Percentiles rank a stretch among this genome's conserved stretches.
phyloP scores from a whole-genome alignment of 2,113 vertebrate species.

The Camelus dromedarius region DNA sequence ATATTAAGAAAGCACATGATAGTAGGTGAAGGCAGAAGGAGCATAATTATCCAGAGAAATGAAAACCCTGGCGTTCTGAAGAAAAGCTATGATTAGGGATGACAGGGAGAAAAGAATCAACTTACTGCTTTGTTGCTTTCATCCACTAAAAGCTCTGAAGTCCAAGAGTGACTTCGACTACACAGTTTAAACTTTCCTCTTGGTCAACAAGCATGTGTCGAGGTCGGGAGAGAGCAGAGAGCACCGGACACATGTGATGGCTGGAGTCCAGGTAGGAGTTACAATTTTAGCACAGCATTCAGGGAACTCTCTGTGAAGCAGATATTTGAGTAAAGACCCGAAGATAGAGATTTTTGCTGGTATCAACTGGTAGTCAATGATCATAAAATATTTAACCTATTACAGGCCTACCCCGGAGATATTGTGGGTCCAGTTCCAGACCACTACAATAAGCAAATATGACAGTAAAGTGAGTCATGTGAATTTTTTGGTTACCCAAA shows the following conservation, averaged over 20 bases:
- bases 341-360: background rate
- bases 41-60: background rate
- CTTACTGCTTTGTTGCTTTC: background rate
- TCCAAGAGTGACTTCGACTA: background rate
- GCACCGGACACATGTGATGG: accelerated
- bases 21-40: background rate
- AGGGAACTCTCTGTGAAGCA: background rate
- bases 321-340: background rate
- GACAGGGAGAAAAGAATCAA: background rate
- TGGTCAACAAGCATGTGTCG: background rate
- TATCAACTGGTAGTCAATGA: background rate
- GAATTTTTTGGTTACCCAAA: background rate
- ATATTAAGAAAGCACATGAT: background rate
- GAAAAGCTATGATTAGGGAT: background rate
- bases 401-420: background rate
- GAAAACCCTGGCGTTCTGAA: background rate
- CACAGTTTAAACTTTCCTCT: background rate
- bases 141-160: background rate
- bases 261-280: background rate
- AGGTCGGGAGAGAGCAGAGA: background rate
- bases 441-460: background rate
- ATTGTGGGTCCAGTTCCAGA: background rate
- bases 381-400: background rate
- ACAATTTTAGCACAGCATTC: background rate
- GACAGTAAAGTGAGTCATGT: background rate